phyloP scores from a whole-genome alignment of 2,797 vertebrate genomes.

The Cryptoblepharus egeriae region DNA sequence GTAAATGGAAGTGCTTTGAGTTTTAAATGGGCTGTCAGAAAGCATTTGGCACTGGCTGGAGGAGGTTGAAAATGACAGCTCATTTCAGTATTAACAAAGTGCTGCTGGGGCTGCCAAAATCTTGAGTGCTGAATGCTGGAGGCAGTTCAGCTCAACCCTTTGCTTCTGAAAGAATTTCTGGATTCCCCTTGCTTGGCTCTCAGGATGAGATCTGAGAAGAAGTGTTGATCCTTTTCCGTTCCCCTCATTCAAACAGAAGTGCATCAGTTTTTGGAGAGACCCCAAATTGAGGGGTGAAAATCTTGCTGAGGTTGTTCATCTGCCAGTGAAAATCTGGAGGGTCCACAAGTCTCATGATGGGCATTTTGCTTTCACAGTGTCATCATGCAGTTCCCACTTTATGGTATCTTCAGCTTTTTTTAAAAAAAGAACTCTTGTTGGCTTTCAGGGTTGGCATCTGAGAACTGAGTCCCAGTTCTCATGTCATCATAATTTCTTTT shows the following conservation, averaged over 20 bases:
- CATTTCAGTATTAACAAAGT: slow-evolving; percentile 19
- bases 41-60: slow-evolving; percentile 36
- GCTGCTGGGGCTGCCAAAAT: background rate
- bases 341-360: background rate
- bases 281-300: background rate
- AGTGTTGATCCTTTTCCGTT: too few relatives aligned
- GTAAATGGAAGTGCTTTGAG: slow-evolving; percentile 43
- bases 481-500: background rate
- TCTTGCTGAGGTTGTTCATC: background rate
- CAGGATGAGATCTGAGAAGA: background rate
- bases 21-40: slow-evolving; percentile 55
- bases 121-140: background rate
- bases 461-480: background rate
- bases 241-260: background rate
- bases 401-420: background rate
- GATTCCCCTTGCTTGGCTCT: background rate
- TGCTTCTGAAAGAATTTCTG: background rate
- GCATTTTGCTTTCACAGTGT: background rate
- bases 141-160: background rate
- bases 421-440: too few relatives aligned
- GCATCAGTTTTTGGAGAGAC: background rate
- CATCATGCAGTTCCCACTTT: background rate
- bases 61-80: slow-evolving; percentile 52
- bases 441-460: too few relatives aligned
- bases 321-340: background rate